phyloP scores from a whole-genome alignment of 2,797 vertebrate species.

The Chromobotia macracanthus region DNA sequence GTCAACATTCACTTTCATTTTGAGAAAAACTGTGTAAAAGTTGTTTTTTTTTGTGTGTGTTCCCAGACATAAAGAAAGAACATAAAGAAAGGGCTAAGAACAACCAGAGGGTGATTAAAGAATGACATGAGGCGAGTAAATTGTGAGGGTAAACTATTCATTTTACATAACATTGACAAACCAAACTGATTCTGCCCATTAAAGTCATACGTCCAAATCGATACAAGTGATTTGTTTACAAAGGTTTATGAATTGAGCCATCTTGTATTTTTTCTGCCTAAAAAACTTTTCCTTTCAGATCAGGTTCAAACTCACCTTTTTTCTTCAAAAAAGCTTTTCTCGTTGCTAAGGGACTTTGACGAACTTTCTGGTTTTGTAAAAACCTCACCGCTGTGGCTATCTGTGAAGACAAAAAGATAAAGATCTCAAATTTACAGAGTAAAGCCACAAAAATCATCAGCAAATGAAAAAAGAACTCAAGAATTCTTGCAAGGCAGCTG shows the following conservation, averaged over 20 bases:
- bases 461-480: constrained; percentile 42
- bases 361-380: constrained; percentile 93
- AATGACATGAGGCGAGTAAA: too few species aligned
- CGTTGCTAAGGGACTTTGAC: constrained; percentile 87
- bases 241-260: too few species aligned
- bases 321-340: constrained; percentile 95
- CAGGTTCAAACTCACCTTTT: constrained; percentile 85
- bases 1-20: background rate
- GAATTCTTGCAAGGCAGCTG: constrained; percentile 46
- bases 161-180: too few species aligned
- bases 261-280: too few species aligned
- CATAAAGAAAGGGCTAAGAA: too few species aligned
- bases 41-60: background rate
- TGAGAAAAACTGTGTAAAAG: background rate
- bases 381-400: constrained; percentile 95
- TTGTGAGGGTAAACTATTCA: too few species aligned
- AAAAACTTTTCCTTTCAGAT: background rate
- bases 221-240: too few species aligned
- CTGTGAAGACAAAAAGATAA: constrained; percentile 71
- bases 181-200: too few species aligned
- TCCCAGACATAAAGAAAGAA: background rate
- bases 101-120: too few species aligned
- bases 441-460: constrained; percentile 43
- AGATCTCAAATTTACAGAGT: constrained; percentile 14
- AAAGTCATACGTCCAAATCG: too few species aligned